Conservation (phyloP, 1,140 invertebrate species). For the Ostrea denselamellosa region DNA sequence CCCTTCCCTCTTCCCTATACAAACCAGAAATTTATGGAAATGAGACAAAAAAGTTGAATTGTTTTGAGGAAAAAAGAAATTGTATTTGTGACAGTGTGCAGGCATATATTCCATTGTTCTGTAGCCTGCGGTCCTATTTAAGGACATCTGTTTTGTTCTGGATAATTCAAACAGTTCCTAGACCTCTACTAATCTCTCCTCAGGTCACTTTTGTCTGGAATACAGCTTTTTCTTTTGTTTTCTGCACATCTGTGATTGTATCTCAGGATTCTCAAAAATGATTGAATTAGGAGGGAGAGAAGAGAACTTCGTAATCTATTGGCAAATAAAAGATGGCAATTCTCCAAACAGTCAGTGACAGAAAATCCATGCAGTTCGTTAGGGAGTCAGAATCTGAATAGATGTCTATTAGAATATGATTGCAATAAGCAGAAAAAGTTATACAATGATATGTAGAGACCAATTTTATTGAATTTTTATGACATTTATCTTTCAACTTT, state of each 20-base stretch:
- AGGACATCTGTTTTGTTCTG: neutral
- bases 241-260: constrained; percentile 3
- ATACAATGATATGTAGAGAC: too few relatives aligned
- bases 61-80: too few relatives aligned
- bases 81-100: too few relatives aligned
- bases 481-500: too few relatives aligned
- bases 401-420: too few relatives aligned
- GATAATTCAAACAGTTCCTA: neutral
- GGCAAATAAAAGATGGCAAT: constrained; percentile 23
- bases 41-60: neutral
- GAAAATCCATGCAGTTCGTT: neutral
- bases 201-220: neutral
- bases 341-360: constrained; percentile 1
- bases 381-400: too few relatives aligned
- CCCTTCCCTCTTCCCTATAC: neutral
- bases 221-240: neutral
- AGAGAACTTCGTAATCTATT: constrained; percentile 10
- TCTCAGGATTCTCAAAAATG: constrained; percentile 28
- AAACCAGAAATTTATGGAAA: neutral
- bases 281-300: constrained; percentile 27
- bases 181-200: neutral
- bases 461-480: too few relatives aligned
- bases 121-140: too few relatives aligned
- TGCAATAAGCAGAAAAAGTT: too few relatives aligned
- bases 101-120: too few relatives aligned